phyloP scores from a whole-genome alignment of 2,888 invertebrate species.

The Scaptodrosophila latifasciaeformis region DNA sequence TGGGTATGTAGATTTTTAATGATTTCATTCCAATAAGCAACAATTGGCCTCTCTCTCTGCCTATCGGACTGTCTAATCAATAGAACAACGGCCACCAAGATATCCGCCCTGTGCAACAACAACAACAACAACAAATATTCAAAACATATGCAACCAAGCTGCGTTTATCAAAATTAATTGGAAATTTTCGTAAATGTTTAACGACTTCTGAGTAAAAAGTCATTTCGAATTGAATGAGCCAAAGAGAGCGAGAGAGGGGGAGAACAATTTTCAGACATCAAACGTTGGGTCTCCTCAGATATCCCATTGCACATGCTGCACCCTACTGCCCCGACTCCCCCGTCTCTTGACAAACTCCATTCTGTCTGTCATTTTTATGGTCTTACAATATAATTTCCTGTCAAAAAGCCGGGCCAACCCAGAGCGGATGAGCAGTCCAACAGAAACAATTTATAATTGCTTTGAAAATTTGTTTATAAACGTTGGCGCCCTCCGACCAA shows the following conservation, averaged over 20 bases:
- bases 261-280: slow-evolving; percentile 20
- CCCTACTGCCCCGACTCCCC: slow-evolving; percentile 12
- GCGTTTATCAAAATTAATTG: slow-evolving; percentile 66
- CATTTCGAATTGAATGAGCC: slow-evolving; percentile 31
- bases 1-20: slow-evolving; percentile 45
- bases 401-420: slow-evolving; percentile 39
- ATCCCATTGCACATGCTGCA: slow-evolving; percentile 11
- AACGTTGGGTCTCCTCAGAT: slow-evolving; percentile 4
- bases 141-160: slow-evolving; percentile 21
- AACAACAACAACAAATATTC: too few species aligned
- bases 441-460: slow-evolving; percentile 59
- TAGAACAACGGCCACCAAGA: slow-evolving; percentile 40
- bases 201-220: slow-evolving; percentile 64
- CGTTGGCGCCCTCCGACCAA: slow-evolving; percentile 14
- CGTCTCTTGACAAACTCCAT: not conserved
- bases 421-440: slow-evolving; percentile 23
- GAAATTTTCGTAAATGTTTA: slow-evolving; percentile 62
- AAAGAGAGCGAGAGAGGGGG: slow-evolving; percentile 34
- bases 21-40: slow-evolving; percentile 58
- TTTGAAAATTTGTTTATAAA: slow-evolving; percentile 52
- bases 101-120: slow-evolving; percentile 40
- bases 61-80: slow-evolving; percentile 30
- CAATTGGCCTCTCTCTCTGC: slow-evolving; percentile 38
- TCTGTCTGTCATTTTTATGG: slow-evolving; percentile 49
- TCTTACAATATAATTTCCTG: slow-evolving; percentile 64